Base-by-base conservation (phyloP, 2,888 invertebrate genomes). In the Alloplasta piceator region DNA sequence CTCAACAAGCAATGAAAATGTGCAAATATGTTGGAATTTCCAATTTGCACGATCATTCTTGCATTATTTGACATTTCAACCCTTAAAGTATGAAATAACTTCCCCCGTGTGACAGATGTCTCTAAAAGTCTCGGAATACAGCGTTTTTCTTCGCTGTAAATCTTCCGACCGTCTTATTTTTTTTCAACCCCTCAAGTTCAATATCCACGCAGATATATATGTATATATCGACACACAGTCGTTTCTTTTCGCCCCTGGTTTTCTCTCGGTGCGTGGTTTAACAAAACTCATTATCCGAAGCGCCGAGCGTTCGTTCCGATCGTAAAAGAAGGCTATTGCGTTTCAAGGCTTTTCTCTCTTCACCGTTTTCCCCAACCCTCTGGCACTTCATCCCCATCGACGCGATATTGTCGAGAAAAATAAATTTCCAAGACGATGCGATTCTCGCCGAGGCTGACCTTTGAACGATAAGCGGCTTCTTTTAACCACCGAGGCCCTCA, bases 271-370 rank as follows among this genome's bases (percentile, higher is more conserved):
- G 71, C 67, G 61, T 41, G 72, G 61, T 72, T 72, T 72, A 72
- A 72, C 61, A 72, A 72, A 63, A 60, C 61, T 72, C 61, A 72
- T 72, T 72, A 72, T 72, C 72, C 61, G 41, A 16, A 61, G 46
- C 60, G 60, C 38, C 39, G 39, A 58, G 75, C 67, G 76, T 76
- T 76, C 76, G 71, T 63, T 72, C 16, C 72, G 76, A 80, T 80
- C 80, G 76, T 76, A 80, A 80, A 80, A 80, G 72, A 72, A 71
- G 76, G 72, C 76, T 76, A 80, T 80, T 68, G 75, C 72, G 63
- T 56, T 61, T 60, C 55, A 46, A 36, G 71, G 80, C 66, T 75
- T 75, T 75, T 75, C 75, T 60, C 71, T 68, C 16, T n/a, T 36
- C n/a, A n/a, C 55, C 7, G 12, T 12, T 12, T 7, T 14, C 68